Evolutionary conservation across 2,888 invertebrate species (phyloP), one percentile per base, ranked within the genome.

Genomic region (Cryptophagus acutangulus): DNA sequence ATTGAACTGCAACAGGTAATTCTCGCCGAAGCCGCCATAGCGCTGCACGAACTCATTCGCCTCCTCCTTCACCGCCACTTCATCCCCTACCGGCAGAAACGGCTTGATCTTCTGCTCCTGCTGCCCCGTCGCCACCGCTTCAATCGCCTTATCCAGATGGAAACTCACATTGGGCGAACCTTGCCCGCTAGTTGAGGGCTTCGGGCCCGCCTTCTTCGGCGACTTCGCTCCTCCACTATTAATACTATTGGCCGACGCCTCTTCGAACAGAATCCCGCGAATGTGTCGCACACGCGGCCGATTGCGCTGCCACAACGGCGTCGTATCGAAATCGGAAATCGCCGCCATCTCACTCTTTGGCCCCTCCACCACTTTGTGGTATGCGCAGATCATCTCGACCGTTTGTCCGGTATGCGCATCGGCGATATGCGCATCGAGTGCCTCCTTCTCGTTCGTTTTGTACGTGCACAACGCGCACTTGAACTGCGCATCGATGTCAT

Each of bases 401-500:
- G 62, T 51, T 25, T 69, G 72, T 1, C 51, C 69, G 0, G 75
- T 63, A 58, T 86, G 86, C 2, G 77, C 74, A 8, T 72, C 71
- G 1, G 66, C 62, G 45, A 81, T 76, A 58, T 87, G 86, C 26
- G 74, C 74, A 13, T 72, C 71, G 28, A 84, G 75, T 17, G 74
- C 73, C 4, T 74, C 71, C 16, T 74, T 67, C 1, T 74, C 74
- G 1, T 78, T 67, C 1, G 70, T 69, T 17, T 73, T 74, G 49
- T 77, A 84, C 0, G 71, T 61, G 51, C 89, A 90, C 45, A 81
- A 70, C 0, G 74, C 74, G 57, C 89, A 89, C 54, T 81, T 82
- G 62, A 74, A 87, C 49, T 84, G 85, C 55, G 75, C 73, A 43
- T 78, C 79, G 1, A 82, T 74, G 17, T 76, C 72, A 58, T 90